These are phyloP conservation scores for Philaethria dido DNA, from an alignment of 2,888 invertebrate genomes.

Conservation along the genomic window DNA sequence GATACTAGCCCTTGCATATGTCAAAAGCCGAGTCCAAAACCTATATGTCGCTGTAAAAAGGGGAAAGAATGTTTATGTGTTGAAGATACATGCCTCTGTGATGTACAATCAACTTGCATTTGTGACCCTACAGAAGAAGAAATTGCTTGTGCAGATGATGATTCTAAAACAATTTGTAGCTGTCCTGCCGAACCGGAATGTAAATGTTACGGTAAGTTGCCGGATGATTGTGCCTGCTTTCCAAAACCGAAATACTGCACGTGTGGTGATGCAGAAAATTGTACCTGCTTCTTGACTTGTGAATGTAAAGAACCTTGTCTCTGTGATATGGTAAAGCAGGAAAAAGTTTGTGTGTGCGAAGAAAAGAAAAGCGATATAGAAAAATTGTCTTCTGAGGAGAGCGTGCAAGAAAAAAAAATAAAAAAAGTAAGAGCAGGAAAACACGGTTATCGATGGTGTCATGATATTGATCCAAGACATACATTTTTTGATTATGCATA, in stretches of 20 bases:
- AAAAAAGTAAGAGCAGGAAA: slow-evolving; percentile 67
- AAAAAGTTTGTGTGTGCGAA: slow-evolving; percentile 60
- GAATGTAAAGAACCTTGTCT: slow-evolving; percentile 66
- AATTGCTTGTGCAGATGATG: slow-evolving; percentile 53
- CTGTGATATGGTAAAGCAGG: slow-evolving; percentile 56
- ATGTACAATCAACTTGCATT: slow-evolving; percentile 57
- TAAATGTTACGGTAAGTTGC: slow-evolving; percentile 52
- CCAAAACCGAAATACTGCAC: slow-evolving; percentile 55
- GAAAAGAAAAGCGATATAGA: slow-evolving; percentile 49
- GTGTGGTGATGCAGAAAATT: slow-evolving; percentile 65
- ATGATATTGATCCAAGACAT: slow-evolving; percentile 70
- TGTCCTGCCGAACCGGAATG: slow-evolving; percentile 58
- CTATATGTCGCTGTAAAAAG: slow-evolving; percentile 59
- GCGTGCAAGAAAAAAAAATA: slow-evolving; percentile 54
- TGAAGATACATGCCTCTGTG: slow-evolving; percentile 61
- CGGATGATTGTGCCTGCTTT: slow-evolving; percentile 60
- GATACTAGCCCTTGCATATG: slow-evolving; percentile 59
- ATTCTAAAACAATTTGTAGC: slow-evolving; percentile 59
- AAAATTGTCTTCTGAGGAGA: slow-evolving; percentile 53
- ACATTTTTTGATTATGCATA: slow-evolving; percentile 75
- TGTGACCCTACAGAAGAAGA: slow-evolving; percentile 59
- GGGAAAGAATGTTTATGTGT: slow-evolving; percentile 62
- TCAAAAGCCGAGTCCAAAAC: slow-evolving; percentile 57
- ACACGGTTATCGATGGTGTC: slow-evolving; percentile 74
- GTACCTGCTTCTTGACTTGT: slow-evolving; percentile 64